Evolutionary conservation across 2,113 vertebrate genomes (phyloP).

Genomic region (human (Homo sapiens)): GRCh38 chr2:100907001-100907500

Average conservation of each 20-base stretch:
- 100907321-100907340: too few relatives aligned
- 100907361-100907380: fast-evolving
- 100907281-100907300: background rate
- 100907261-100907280: background rate
- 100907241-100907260: background rate
- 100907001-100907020: background rate
- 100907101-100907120: fast-evolving
- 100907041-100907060: background rate
- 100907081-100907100: background rate
- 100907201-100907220: background rate
- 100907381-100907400: background rate
- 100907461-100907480: background rate
- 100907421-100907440: background rate
- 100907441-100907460: background rate
- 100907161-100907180: background rate
- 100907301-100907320: background rate
- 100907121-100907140: background rate
- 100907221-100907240: background rate
- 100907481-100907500: too few relatives aligned
- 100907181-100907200: background rate
- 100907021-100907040: background rate
- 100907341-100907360: background rate
- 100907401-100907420: background rate
- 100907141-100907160: background rate
- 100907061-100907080: background rate